Conservation (phyloP, 1,140 invertebrate genomes). For the Drosophila miranda region DNA sequence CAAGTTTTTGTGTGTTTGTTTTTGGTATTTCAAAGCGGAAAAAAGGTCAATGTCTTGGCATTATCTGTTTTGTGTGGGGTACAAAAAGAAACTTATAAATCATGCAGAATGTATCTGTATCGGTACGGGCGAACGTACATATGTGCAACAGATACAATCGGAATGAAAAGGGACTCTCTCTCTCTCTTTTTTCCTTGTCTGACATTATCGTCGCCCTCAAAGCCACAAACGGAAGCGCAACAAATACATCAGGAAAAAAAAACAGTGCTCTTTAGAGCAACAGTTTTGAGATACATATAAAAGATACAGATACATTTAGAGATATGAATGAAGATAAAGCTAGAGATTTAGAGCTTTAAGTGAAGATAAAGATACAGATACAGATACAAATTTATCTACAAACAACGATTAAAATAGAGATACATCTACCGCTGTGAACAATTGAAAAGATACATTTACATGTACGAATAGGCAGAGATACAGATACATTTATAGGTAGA, state of each 20-base stretch:
- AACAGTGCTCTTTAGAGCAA: constrained; percentile 16
- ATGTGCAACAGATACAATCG: constrained; percentile 32
- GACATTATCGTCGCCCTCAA: constrained; percentile 21
- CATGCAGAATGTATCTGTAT: constrained; percentile 21
- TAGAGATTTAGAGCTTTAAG: not conserved
- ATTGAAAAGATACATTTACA: too few relatives aligned
- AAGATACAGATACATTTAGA: constrained; percentile 23
- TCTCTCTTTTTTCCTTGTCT: not conserved
- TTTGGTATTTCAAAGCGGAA: not conserved
- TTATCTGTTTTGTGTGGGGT: constrained; percentile 20
- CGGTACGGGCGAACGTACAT: not conserved
- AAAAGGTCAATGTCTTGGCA: constrained; percentile 47
- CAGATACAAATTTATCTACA: too few relatives aligned
- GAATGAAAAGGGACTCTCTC: not conserved
- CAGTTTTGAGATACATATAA: constrained; percentile 28
- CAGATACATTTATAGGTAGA: too few relatives aligned
- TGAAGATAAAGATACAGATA: too few relatives aligned
- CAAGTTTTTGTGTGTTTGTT: constrained; percentile 24
- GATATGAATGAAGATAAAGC: constrained; percentile 23
- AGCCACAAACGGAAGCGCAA: constrained; percentile 43
- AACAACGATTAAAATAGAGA: too few relatives aligned
- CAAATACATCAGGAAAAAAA: constrained; percentile 17
- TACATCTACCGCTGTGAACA: too few relatives aligned
- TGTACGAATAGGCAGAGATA: too few relatives aligned
- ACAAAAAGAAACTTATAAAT: constrained; percentile 17